These are phyloP conservation scores for Gastrophysa polygoni DNA, from an alignment of 2,888 invertebrate species.

Conservation along the genomic window DNA sequence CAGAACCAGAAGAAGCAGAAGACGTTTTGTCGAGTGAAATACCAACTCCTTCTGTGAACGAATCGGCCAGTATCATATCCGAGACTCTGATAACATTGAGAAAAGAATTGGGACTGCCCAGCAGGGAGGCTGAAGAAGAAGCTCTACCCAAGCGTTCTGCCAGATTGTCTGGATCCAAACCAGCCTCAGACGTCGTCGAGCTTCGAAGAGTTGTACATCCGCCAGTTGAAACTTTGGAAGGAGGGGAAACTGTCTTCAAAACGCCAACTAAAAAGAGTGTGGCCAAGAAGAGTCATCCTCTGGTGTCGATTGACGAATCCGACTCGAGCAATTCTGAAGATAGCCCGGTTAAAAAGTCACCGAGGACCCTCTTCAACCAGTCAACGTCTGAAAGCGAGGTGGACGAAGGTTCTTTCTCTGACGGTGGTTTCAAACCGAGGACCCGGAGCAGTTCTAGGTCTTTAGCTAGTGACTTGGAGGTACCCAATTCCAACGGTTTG, in stretches of 20 bases:
- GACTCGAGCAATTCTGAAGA: not conserved
- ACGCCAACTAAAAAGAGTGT: not conserved
- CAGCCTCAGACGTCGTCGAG: too few relatives aligned
- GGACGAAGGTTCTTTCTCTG: not conserved
- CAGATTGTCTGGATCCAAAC: not conserved
- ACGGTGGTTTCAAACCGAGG: not conserved
- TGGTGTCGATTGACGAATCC: not conserved
- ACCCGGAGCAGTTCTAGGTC: not conserved
- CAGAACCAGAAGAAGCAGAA: too few relatives aligned
- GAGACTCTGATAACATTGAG: not conserved
- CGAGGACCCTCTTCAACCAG: not conserved
- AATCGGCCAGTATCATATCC: not conserved
- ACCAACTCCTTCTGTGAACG: not conserved
- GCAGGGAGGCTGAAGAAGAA: not conserved
- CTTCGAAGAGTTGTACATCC: not conserved
- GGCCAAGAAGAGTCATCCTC: not conserved
- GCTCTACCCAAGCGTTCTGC: conserved; percentile 3
- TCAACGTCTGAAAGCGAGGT: not conserved
- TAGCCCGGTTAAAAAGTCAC: not conserved
- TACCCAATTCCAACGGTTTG: not conserved
- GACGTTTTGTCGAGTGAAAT: not conserved
- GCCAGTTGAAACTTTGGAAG: not conserved
- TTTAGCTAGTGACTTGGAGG: not conserved
- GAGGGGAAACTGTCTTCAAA: not conserved
- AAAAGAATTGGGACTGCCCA: not conserved